Base-by-base conservation (phyloP, 2,113 vertebrate genomes). In the Geothlypis trichas region DNA sequence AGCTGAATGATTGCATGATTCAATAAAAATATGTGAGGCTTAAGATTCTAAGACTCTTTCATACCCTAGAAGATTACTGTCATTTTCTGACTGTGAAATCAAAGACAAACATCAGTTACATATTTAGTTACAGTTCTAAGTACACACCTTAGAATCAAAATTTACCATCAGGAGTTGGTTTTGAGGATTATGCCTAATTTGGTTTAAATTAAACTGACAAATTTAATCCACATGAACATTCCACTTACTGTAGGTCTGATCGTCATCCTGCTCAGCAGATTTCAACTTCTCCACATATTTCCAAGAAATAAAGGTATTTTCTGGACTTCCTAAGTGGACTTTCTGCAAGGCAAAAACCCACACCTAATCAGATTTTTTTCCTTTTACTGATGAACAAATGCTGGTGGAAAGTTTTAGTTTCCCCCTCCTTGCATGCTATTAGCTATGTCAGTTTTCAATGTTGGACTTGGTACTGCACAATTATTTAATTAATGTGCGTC, bases 201-300 rank as follows among this genome's bases (percentile, higher is more conserved):
- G 98, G 73, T 98, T 98, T 94, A 99, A 97, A 96, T 98, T 98
- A 84, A 98, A 98, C 66, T 97, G 95, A 92, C 98, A 99, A 49
- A 97, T 92, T 80, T 97, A 90, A 84, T 98, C 97, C 80, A 98
- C 96, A 19, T 96, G 88, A 76, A 91, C 89, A 93, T 98, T 97
- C 98, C 97, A 99, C 65, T 98, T 96, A 42, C 96, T 94, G 77
- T 97, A 98, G 71, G 98, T 83, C 26, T 91, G 78, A 98, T 84
- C 26, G 92, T 98, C 98, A 95, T 98, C 98, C 23, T 97, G 93
- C 47, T 98, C 97, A 78, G 99, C 93, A 54, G 98, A 96, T 80
- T 95, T 93, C 74, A 97, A 93, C 96, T 99, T 98, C 82, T 98
- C 98, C 62, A 77, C 33, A 44, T 98, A 98, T 95, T 98, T 98